A percentile compares a stretch with the other conserved stretches of the same genome.
phyloP scores from a whole-genome alignment of 2,888 invertebrate genomes.

The Protophormia terraenovae region DNA sequence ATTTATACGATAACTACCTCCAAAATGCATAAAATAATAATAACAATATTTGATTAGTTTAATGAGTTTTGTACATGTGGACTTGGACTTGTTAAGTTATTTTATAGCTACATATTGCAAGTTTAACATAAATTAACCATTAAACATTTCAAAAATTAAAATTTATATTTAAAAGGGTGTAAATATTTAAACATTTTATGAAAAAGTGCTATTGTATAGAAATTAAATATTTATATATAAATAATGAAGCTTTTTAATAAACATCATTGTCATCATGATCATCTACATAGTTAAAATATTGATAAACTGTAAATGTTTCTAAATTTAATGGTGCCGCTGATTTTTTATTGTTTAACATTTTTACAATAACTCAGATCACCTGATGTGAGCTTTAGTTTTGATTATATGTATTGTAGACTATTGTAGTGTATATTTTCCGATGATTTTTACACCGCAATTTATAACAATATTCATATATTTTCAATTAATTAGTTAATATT shows the following conservation, averaged over 20 bases:
- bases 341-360: slow-evolving; percentile 1
- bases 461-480: too few relatives aligned
- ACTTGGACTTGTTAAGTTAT: not conserved
- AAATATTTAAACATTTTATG: slow-evolving; percentile 4
- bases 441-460: too few relatives aligned
- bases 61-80: not conserved
- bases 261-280: not conserved
- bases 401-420: too few relatives aligned
- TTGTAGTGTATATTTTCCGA: too few relatives aligned
- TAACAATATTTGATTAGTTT: slow-evolving; percentile 15
- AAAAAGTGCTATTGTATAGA: not conserved
- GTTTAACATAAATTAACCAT: slow-evolving; percentile 1
- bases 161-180: slow-evolving; percentile 23
- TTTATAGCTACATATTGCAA: not conserved
- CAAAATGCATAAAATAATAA: not conserved
- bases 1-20: not conserved
- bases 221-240: slow-evolving; percentile 12
- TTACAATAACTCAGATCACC: not conserved
- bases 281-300: not conserved
- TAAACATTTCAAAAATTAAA: not conserved
- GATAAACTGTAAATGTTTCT: not conserved
- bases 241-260: not conserved
- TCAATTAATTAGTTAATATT: too few relatives aligned
- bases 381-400: not conserved
- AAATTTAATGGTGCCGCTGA: slow-evolving; percentile 11